A percentile compares a stretch with the other conserved stretches of the same genome.
These are phyloP conservation scores for Pygoscelis antarcticus DNA, from an alignment of 2,113 vertebrate species.

Conservation along the genomic window DNA sequence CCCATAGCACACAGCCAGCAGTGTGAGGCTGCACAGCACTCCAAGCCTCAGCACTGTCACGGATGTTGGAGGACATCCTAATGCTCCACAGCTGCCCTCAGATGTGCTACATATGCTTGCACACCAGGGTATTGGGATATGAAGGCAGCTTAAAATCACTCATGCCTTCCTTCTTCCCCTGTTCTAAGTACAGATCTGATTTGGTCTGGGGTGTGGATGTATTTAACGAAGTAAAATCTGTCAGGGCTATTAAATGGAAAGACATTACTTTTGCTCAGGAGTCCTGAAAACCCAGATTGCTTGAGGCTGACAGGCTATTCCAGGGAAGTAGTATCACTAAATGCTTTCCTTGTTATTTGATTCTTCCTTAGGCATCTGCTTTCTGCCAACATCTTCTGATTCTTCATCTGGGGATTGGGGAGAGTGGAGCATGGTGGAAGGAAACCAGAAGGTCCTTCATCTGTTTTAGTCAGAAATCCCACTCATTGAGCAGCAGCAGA, in stretches of 20 bases:
- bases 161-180: neutral
- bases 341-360: neutral
- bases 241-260: neutral
- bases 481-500: neutral
- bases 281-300: neutral
- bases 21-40: neutral
- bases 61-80: neutral
- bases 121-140: neutral
- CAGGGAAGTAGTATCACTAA: neutral
- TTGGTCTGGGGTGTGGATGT: neutral
- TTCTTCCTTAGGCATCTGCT: neutral
- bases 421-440: neutral
- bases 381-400: neutral
- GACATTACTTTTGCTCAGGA: neutral
- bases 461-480: neutral
- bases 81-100: neutral
- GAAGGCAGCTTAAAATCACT: neutral
- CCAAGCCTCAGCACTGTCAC: accelerated
- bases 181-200: neutral
- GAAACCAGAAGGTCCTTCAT: neutral
- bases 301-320: neutral
- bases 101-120: neutral
- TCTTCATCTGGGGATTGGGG: neutral
- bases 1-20: neutral
- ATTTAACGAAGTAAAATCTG: neutral